Base-by-base conservation (phyloP, 2,888 invertebrate genomes). In the Cerceris ruficornis region DNA sequence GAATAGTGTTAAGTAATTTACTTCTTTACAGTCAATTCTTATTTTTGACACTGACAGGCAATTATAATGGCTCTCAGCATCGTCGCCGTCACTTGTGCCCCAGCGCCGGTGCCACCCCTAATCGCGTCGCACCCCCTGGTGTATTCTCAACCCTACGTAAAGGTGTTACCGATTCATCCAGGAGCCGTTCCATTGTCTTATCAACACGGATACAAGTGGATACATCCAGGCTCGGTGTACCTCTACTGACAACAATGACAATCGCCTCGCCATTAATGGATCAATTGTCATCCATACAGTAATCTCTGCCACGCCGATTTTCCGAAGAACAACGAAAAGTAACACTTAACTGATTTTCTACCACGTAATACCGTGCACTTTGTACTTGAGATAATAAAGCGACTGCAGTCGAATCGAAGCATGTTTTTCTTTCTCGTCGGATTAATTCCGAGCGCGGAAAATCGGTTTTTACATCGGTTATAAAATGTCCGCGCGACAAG, bases 201-300 rank as follows among this genome's bases (percentile, higher is more conserved):
- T 66, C 81, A 59, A 6, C 72, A 83, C 43, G 60, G 79, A 7
- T 87, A 87, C 79, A 86, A 77, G 46, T 75, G 69, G 78, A 6
- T 76, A 5, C 68, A 86, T 2, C 87, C 85, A 0, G 85, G 87
- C 58, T 72, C 77, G 2, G 42, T 77, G 41, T 85, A 83, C 50
- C 14, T 66, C 49, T 83, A 83, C 58, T 83, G 54, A 71, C 17
- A 4, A 13, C 13, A 11, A 0, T 11, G 61, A 17, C 14, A n/a
- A 28, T 11, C 17, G n/a, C 0, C 8, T 49, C n/a, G 8, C 55
- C 9, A 13, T 17, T 55, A 8, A 7, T 6, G 7, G 2, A 15
- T 13, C 6, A 17, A 39, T 14, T 13, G 1, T 54, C 58, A 46
- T 46, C 46, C 39, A 7, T 11, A 28, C 52, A n/a, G 50, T 41